Evolutionary conservation across 2,888 invertebrate genomes (phyloP).

Genomic region (Caenorhabditis sp.): DNA sequence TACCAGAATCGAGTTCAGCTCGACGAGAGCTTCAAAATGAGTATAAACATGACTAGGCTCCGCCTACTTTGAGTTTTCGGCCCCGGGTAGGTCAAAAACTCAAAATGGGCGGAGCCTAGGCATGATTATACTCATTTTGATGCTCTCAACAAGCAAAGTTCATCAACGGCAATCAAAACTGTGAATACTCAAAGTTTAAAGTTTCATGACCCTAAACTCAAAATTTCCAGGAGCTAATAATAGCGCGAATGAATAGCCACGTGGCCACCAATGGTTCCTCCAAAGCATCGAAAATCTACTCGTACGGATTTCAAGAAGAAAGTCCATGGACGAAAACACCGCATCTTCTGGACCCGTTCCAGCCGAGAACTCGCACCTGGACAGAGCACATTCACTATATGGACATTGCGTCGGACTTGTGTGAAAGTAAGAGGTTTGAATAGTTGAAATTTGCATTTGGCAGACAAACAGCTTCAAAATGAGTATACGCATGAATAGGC

Average conservation of each 20-base stretch:
- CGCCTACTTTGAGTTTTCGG: no score
- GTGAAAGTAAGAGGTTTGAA: conserved; percentile 47
- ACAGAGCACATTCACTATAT: conserved; percentile 39
- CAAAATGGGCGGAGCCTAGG: neutral
- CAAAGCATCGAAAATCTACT: conserved; percentile 31
- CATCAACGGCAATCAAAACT: neutral
- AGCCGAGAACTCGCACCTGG: conserved; percentile 24
- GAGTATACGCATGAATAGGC: neutral
- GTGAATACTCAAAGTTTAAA: neutral
- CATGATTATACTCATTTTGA: neutral
- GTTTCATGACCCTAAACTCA: no score
- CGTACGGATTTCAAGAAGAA: conserved; percentile 56
- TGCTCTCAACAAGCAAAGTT: neutral
- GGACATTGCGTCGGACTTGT: conserved; percentile 30
- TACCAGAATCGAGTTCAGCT: no score
- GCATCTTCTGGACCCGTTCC: conserved; percentile 62
- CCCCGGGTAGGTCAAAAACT: no score
- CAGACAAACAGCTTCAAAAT: neutral
- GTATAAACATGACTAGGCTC: neutral
- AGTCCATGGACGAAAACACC: conserved; percentile 63
- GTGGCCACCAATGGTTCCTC: conserved; percentile 57
- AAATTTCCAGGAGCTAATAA: conserved; percentile 61
- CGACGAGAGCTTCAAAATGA: neutral
- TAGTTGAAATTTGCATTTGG: neutral
- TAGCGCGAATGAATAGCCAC: conserved; percentile 62